Evolutionary conservation across 2,797 vertebrate species (phyloP).

Genomic region (Adrianichthys oophorus): DNA sequence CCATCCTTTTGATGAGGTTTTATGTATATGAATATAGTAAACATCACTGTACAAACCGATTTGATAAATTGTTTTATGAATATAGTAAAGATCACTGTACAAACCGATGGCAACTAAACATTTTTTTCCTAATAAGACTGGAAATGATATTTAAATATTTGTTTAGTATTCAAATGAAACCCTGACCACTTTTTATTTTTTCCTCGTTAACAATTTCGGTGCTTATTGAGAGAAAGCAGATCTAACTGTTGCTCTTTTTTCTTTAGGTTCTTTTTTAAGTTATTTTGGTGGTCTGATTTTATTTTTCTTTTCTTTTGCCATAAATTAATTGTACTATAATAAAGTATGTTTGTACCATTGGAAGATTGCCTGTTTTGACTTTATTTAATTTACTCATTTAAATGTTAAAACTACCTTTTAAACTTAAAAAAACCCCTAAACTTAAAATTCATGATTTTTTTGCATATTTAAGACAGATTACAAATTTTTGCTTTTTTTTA

Average conservation of each 20-base stretch:
- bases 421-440: no score
- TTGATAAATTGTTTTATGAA: conserved; percentile 58
- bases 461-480: no score
- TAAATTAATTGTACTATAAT: conserved; percentile 86
- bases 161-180: conserved; percentile 77
- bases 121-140: conserved; percentile 70
- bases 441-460: no score
- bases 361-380: conserved; percentile 46
- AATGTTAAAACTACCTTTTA: no score
- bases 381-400: background rate
- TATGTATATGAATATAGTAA: conserved; percentile 80
- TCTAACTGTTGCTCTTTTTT: conserved; percentile 81
- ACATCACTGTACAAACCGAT: conserved; percentile 82
- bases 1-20: conserved; percentile 77
- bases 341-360: conserved; percentile 88
- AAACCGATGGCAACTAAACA: conserved; percentile 80
- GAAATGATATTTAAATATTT: conserved; percentile 81
- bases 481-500: no score
- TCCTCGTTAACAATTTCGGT: conserved; percentile 75
- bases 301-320: conserved; percentile 77
- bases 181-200: conserved; percentile 75
- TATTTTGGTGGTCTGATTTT: conserved; percentile 77
- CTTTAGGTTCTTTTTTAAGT: conserved; percentile 75
- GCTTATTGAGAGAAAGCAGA: conserved; percentile 81
- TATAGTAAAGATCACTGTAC: conserved; percentile 82